Percentiles rank a stretch among this genome's conserved stretches.
Conservation (phyloP, 2,888 invertebrate genomes). For the Drosophila heteroneura region DNA sequence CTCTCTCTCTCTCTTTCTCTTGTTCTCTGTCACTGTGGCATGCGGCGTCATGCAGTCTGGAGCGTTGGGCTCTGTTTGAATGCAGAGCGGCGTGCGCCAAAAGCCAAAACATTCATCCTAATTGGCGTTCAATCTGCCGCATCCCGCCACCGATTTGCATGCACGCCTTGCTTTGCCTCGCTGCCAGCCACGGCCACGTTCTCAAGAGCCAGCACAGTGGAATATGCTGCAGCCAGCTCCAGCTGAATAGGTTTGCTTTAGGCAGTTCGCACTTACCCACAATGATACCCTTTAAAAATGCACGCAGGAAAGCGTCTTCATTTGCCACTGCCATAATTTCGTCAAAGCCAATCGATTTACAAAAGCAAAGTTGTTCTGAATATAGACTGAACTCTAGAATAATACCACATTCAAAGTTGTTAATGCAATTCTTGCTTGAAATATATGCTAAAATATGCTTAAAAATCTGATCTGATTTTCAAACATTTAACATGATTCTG, state of each 20-base stretch:
- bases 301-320: background rate
- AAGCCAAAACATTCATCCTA: constrained; percentile 85
- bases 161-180: constrained; percentile 58
- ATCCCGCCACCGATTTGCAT: constrained; percentile 72
- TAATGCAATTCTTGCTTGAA: background rate
- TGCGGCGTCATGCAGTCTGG: constrained; percentile 80
- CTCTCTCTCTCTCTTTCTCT: background rate
- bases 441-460: background rate
- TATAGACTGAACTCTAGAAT: background rate
- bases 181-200: constrained; percentile 45
- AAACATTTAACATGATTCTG: too few species aligned
- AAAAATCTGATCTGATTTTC: too few species aligned
- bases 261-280: background rate
- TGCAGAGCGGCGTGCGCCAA: constrained; percentile 66
- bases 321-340: background rate
- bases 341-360: background rate
- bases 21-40: constrained; percentile 24
- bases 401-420: background rate
- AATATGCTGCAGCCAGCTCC: background rate
- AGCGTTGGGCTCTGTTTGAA: constrained; percentile 33
- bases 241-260: background rate
- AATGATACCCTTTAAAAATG: background rate
- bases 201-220: constrained; percentile 61
- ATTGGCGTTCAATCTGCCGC: constrained; percentile 85
- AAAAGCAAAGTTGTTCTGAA: background rate